phyloP scores from a whole-genome alignment of 1,140 invertebrate genomes.

The Conus ventricosus region DNA sequence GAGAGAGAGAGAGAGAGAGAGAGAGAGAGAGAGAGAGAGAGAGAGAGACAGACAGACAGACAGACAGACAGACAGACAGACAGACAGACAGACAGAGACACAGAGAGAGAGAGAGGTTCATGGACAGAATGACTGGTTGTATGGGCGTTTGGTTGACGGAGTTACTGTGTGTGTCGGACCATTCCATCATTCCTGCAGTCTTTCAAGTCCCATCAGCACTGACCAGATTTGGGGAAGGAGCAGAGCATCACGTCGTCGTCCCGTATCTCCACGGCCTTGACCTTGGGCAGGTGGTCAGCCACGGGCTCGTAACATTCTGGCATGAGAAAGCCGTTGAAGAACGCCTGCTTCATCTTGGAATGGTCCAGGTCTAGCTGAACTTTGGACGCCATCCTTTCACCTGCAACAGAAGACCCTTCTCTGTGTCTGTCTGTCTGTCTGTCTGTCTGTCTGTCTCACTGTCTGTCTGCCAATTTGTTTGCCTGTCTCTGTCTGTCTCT shows the following conservation, averaged over 20 bases:
- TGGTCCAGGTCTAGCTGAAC: conserved; percentile 4
- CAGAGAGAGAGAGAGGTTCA: no score
- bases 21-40: no score
- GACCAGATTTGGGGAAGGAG: conserved; percentile 28
- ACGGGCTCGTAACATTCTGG: conserved; percentile 3
- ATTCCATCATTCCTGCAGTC: no score
- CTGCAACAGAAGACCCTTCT: background rate
- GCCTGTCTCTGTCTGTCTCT: background rate
- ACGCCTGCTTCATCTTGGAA: background rate
- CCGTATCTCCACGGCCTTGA: conserved; percentile 11
- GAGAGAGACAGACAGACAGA: no score
- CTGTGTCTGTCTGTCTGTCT: background rate
- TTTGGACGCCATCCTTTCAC: background rate
- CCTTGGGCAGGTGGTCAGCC: background rate
- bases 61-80: no score
- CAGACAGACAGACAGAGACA: no score
- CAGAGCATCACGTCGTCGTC: conserved; percentile 17
- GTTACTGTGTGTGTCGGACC: no score
- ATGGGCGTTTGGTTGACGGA: no score
- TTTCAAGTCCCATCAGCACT: background rate
- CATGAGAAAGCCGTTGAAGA: background rate
- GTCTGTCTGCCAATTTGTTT: background rate
- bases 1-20: no score
- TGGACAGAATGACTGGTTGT: no score
- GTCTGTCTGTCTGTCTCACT: conserved; percentile 2